Evolutionary conservation across 2,888 invertebrate genomes (phyloP), one percentile per base, ranked within the genome.

Genomic region (Macropis europaea): DNA sequence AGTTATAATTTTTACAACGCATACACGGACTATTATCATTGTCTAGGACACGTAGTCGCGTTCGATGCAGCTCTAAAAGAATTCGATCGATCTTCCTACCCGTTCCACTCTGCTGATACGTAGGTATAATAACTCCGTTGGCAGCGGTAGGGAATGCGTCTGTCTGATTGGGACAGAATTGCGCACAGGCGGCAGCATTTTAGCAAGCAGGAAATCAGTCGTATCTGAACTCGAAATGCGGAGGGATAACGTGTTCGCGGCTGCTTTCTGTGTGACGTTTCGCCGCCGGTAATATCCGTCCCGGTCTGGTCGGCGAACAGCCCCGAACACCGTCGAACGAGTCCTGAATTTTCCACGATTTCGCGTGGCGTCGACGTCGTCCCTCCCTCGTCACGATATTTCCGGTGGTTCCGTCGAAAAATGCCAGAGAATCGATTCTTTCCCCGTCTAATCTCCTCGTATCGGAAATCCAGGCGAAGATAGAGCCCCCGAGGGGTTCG

Each of bases 281-380:
- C 34, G 59, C 24, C 54, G 63, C 57, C 45, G 59, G 61, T 75
- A 75, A 75, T 75, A 75, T 67, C 72, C 73, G 73, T 70, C 61
- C 42, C 60, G 64, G 64, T 38, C 43, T 52, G 34, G 54, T 72
- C 72, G 74, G 74, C 74, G 72, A 68, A 67, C 63, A 67, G 67
- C 72, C 72, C 48, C 67, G 22, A 17, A 34, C 54, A 60, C 40
- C 60, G 54, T 54, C 60, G 54, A 43, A 38, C 54, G 30, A 43
- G 54, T 60, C 17, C 34, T 3, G 61, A 56, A 61, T 69, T 63
- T 64, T 47, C 9, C 63, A 36, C 56, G 56, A 56, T 61, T 34
- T 50, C 40, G 30, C 57, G 42, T 40, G n/a, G n/a, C 42, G 53
- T 66, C 66, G 17, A 42, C 42, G 38, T 22, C 26, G n/a, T 17